A percentile compares a stretch with the other conserved stretches of the same genome.
phyloP scores from a whole-genome alignment of 2,797 vertebrate species.

The Cirrhinus mrigala region DNA sequence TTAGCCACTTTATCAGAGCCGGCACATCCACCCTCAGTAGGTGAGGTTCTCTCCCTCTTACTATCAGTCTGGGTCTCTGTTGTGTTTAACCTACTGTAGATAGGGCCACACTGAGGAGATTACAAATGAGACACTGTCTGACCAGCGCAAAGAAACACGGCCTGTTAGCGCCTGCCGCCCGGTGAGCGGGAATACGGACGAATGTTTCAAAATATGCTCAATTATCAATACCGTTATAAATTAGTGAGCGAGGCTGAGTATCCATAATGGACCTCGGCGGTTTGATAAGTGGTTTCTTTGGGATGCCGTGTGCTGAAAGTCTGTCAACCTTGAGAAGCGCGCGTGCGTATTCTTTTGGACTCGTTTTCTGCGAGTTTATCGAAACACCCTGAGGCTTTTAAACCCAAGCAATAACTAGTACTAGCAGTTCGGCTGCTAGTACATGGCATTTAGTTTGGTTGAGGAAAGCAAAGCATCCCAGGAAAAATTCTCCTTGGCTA shows the following conservation, averaged over 20 bases:
- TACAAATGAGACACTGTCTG: slow-evolving; percentile 20
- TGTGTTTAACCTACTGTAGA: slow-evolving; percentile 24
- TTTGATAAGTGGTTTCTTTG: slow-evolving; percentile 50
- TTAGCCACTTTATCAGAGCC: slow-evolving; percentile 40
- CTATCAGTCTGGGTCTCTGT: background rate
- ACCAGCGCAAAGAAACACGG: slow-evolving; percentile 10
- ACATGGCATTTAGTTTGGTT: slow-evolving; percentile 28
- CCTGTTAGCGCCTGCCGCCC: background rate
- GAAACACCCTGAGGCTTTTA: slow-evolving; percentile 21
- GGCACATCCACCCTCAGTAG: slow-evolving; percentile 28
- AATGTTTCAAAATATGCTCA: slow-evolving; percentile 29
- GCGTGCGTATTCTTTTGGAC: slow-evolving; percentile 5
- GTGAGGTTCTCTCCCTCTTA: slow-evolving; percentile 1
- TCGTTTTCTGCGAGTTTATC: background rate
- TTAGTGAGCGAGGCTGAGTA: slow-evolving; percentile 34
- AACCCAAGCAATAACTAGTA: slow-evolving; percentile 27
- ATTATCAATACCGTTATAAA: slow-evolving; percentile 40
- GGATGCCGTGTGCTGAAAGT: slow-evolving; percentile 2
- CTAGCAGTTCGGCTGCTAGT: background rate
- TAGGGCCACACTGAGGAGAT: slow-evolving; percentile 2
- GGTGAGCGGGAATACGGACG: background rate
- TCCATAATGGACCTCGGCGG: slow-evolving; percentile 10
- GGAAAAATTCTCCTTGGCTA: slow-evolving; percentile 4
- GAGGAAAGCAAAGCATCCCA: background rate
- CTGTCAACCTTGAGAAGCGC: slow-evolving; percentile 24